These are phyloP conservation scores for Conus ventricosus DNA, from an alignment of 1,140 invertebrate genomes.

Conservation along the genomic window DNA sequence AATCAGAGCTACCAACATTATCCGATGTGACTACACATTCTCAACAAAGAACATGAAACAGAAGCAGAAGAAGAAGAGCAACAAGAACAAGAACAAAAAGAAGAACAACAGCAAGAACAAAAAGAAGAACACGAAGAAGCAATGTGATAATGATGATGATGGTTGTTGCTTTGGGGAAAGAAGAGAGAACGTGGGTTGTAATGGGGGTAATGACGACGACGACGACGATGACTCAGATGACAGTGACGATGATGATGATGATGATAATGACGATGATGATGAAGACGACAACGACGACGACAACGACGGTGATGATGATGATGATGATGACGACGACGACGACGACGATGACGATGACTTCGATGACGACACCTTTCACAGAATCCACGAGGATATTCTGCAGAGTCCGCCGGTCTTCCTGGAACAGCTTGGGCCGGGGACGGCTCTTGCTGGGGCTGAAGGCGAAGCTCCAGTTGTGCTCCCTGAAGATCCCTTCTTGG, in stretches of 20 bases:
- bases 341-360: background rate
- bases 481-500: constrained; percentile 57
- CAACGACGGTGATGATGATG: background rate
- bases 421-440: constrained; percentile 56
- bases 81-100: background rate
- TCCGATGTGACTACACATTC: no score
- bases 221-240: background rate
- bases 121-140: background rate
- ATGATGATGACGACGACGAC: background rate
- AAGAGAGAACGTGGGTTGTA: background rate
- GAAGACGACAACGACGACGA: background rate
- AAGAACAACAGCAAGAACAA: background rate
- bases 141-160: background rate
- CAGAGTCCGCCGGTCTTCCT: constrained; percentile 54
- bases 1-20: no score
- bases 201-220: background rate
- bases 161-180: background rate
- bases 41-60: no score
- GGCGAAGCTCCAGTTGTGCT: constrained; percentile 50
- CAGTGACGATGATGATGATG: background rate
- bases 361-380: constrained; percentile 43
- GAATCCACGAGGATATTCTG: constrained; percentile 53
- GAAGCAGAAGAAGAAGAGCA: background rate
- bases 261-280: background rate
- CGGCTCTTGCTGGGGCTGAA: constrained; percentile 51